Evolutionary conservation across 2,113 vertebrate genomes (phyloP).

Genomic region (Notechis scutatus): DNA sequence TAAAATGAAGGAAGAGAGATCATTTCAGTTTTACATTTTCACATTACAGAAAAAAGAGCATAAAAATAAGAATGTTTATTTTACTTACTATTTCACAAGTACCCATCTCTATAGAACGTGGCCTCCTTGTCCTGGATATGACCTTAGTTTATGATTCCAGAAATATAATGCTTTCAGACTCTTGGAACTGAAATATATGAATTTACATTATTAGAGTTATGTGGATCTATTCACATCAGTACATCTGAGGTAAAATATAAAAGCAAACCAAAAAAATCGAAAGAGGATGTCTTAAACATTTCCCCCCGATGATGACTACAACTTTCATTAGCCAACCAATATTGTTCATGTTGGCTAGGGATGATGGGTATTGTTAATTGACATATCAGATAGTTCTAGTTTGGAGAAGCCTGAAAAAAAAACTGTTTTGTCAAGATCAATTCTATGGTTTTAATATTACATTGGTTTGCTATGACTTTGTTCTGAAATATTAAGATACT

Average conservation of each 20-base stretch:
- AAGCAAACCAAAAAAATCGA: background rate
- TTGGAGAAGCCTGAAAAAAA: background rate
- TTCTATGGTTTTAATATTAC: background rate
- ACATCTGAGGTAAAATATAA: background rate
- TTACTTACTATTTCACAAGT: background rate
- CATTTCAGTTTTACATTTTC: background rate
- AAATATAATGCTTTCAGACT: background rate
- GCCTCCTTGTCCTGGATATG: background rate
- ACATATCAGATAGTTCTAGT: background rate
- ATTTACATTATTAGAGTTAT: background rate
- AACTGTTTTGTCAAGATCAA: background rate
- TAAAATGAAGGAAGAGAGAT: background rate
- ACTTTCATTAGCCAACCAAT: background rate
- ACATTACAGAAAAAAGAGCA: background rate
- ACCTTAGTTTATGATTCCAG: background rate
- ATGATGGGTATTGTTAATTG: background rate
- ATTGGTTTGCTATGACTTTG: background rate
- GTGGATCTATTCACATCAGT: background rate
- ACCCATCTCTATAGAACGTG: background rate
- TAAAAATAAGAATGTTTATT: background rate
- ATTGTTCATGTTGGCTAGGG: background rate
- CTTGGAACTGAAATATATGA: background rate
- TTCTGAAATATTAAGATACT: background rate
- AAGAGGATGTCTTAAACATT: background rate
- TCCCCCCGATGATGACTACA: background rate